Conservation (phyloP, 2,888 invertebrate species). For the Pandemis cinnamomeana region DNA sequence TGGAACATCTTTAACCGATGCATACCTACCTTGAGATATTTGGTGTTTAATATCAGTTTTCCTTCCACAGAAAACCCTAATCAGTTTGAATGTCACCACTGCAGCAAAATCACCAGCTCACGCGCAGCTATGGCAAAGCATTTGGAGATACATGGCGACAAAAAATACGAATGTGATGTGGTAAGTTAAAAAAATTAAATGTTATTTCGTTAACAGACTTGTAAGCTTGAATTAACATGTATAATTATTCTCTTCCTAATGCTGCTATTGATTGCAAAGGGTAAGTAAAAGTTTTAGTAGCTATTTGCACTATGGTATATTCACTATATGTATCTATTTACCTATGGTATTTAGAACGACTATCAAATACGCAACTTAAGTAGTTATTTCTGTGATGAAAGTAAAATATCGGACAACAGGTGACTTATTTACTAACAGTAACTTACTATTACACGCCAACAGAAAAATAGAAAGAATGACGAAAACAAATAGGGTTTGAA, state of each 20-base stretch:
- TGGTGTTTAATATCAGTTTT: background rate
- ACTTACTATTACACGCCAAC: no score
- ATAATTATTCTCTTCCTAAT: constrained; percentile 45
- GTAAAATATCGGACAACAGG: no score
- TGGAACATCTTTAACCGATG: no score
- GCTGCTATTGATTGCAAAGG: constrained; percentile 48
- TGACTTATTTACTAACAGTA: no score
- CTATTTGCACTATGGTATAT: background rate
- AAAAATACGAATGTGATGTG: constrained; percentile 87
- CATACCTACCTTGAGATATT: no score
- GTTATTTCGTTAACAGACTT: background rate
- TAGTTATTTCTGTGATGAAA: no score
- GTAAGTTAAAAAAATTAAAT: constrained; percentile 62
- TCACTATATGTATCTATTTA: background rate
- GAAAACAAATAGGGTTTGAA: no score
- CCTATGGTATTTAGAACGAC: background rate
- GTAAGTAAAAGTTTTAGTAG: constrained; percentile 49
- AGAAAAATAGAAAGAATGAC: no score
- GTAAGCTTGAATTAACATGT: constrained; percentile 31
- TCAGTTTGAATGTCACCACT: constrained; percentile 89
- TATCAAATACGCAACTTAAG: background rate
- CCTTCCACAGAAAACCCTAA: constrained; percentile 82
- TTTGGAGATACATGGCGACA: constrained; percentile 86
- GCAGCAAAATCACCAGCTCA: constrained; percentile 89
- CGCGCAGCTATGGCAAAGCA: constrained; percentile 91